phyloP scores from a whole-genome alignment of 2,888 invertebrate genomes.

The Chalcosyrphus nemorum region DNA sequence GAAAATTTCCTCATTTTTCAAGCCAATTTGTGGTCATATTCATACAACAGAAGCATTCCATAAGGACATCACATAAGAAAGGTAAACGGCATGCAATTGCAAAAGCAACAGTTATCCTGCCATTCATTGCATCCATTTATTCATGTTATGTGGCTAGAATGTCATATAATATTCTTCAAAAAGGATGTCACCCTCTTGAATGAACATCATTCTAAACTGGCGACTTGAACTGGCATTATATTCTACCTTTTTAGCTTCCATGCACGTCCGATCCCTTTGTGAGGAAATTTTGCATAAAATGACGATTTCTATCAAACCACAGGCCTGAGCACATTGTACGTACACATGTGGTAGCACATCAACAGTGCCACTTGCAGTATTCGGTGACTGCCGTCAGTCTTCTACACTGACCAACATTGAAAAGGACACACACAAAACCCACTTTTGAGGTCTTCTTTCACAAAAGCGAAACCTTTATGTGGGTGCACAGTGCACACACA shows the following conservation, averaged over 20 bases:
- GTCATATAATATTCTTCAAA: not conserved
- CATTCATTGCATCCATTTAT: not conserved
- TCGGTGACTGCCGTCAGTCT: conserved; percentile 53
- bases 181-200: conserved; percentile 16
- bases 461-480: conserved; percentile 23
- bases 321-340: conserved; percentile 5
- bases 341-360: conserved; percentile 31
- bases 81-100: not conserved
- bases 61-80: not conserved
- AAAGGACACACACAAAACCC: conserved; percentile 48
- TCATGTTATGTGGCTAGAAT: not conserved
- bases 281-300: conserved; percentile 57
- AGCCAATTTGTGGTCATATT: no score
- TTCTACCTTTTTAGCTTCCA: conserved; percentile 16
- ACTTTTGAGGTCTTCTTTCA: conserved; percentile 54
- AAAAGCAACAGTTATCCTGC: conserved; percentile 15
- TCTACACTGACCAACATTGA: conserved; percentile 60
- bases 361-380: conserved; percentile 66
- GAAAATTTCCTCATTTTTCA: no score
- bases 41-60: not conserved
- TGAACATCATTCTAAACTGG: conserved; percentile 19
- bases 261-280: conserved; percentile 24
- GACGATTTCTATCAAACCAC: conserved; percentile 55
- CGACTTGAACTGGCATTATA: conserved; percentile 19
- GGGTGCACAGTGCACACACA: conserved; percentile 38